phyloP scores from a whole-genome alignment of 2,113 vertebrate species.

The Willisornis vidua region DNA sequence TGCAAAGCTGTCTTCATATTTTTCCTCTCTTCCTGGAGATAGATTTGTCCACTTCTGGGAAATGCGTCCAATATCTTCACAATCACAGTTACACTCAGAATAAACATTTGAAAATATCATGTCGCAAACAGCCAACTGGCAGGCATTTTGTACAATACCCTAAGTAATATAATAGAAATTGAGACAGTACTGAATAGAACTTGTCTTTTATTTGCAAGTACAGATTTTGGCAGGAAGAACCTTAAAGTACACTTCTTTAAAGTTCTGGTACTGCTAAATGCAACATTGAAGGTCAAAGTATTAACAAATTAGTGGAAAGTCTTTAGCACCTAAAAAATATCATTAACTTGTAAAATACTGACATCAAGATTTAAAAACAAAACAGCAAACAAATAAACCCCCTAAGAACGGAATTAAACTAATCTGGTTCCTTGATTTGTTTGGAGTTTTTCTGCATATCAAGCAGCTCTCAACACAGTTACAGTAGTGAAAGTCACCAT shows the following conservation, averaged over 20 bases:
- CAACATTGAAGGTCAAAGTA: not conserved
- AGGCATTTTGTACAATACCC: not conserved
- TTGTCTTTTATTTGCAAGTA: not conserved
- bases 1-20: constrained; percentile 16
- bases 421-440: not conserved
- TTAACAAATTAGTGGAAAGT: not conserved
- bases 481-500: not conserved
- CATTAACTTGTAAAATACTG: not conserved
- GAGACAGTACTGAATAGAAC: not conserved
- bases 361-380: not conserved
- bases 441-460: not conserved
- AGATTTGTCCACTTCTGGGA: constrained; percentile 36
- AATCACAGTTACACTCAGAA: not conserved
- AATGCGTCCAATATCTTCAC: not conserved
- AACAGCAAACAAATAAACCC: not conserved
- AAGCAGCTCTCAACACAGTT: not conserved
- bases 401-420: not conserved
- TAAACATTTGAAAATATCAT: not conserved
- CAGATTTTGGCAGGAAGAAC: not conserved
- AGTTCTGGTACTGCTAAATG: not conserved
- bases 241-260: not conserved
- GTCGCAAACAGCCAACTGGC: not conserved
- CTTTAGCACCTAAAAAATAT: not conserved
- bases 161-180: not conserved
- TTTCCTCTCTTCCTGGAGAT: not conserved